These are phyloP conservation scores for Ceratina australensis DNA, from an alignment of 1,140 invertebrate genomes.

Conservation along the genomic window DNA sequence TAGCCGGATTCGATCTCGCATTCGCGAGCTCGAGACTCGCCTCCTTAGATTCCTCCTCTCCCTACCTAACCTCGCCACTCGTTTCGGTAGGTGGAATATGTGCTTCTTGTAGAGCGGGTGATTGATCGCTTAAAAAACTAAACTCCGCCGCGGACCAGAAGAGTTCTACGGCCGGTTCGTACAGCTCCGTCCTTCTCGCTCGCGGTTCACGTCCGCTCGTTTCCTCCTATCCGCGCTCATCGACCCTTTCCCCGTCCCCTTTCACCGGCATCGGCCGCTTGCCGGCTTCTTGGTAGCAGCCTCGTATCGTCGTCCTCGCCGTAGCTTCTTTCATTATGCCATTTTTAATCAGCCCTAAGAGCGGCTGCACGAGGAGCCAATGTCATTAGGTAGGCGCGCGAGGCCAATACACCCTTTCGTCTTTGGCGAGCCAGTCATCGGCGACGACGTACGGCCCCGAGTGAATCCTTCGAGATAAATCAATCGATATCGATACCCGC, in stretches of 20 bases:
- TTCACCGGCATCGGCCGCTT: slow-evolving; percentile 23
- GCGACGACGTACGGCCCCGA: slow-evolving; percentile 8
- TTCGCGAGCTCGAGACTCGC: slow-evolving; percentile 44
- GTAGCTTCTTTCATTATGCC: slow-evolving; percentile 75
- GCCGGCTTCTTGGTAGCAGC: slow-evolving; percentile 63
- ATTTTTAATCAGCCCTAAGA: slow-evolving; percentile 73
- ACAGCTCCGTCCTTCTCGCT: slow-evolving; percentile 29
- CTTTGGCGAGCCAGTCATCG: slow-evolving; percentile 40
- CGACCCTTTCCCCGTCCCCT: slow-evolving; percentile 22
- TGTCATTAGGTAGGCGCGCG: slow-evolving; percentile 60
- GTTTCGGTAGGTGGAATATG: slow-evolving; percentile 67
- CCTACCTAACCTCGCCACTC: slow-evolving; percentile 44
- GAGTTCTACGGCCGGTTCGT: slow-evolving; percentile 23
- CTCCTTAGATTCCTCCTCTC: slow-evolving; percentile 27
- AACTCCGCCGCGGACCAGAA: slow-evolving; percentile 53
- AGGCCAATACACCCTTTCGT: slow-evolving; percentile 44
- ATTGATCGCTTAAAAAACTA: slow-evolving; percentile 74
- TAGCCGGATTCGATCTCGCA: slow-evolving; percentile 24
- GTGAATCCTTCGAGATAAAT: slow-evolving; percentile 72
- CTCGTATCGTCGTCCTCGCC: slow-evolving; percentile 52
- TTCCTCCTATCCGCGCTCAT: slow-evolving; percentile 3
- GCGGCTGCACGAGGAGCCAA: slow-evolving; percentile 48
- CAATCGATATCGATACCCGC: slow-evolving; percentile 72
- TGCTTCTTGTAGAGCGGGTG: slow-evolving; percentile 71
- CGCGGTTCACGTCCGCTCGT: slow-evolving; percentile 8